phyloP scores from a whole-genome alignment of 2,113 vertebrate genomes.

The Emydocephalus ijimae region DNA sequence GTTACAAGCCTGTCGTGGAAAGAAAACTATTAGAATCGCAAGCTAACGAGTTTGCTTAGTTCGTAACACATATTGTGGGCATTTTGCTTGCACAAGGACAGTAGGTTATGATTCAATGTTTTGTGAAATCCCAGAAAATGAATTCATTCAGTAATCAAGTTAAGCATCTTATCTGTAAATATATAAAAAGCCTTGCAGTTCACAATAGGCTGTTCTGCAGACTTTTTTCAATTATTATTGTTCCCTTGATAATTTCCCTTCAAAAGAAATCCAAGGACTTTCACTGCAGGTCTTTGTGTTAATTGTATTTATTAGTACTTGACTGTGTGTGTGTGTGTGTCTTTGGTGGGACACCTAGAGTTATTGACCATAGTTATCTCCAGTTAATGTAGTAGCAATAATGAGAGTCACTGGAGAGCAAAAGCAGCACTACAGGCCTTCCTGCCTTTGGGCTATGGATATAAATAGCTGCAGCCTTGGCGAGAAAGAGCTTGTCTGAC shows the following conservation, averaged over 20 bases:
- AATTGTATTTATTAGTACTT: conserved; percentile 12
- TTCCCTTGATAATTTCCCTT: not conserved
- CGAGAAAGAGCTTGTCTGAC: not conserved
- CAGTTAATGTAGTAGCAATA: conserved; percentile 8
- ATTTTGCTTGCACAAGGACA: not conserved
- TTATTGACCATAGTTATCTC: conserved; percentile 12
- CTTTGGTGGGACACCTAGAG: not conserved
- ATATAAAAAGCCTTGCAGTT: not conserved
- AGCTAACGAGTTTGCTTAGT: too few relatives aligned
- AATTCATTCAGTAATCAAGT: not conserved
- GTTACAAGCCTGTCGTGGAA: too few relatives aligned
- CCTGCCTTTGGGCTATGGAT: not conserved
- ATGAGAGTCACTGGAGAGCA: not conserved
- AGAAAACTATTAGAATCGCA: too few relatives aligned
- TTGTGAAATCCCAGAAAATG: not conserved
- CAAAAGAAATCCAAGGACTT: not conserved
- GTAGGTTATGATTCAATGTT: not conserved
- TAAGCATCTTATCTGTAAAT: not conserved
- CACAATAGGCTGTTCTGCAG: not conserved
- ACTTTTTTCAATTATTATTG: not conserved
- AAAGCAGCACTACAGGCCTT: not conserved
- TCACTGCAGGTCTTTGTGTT: not conserved
- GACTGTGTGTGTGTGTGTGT: not conserved
- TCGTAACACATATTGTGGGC: not conserved
- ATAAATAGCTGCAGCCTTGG: not conserved